Conservation (phyloP, 1,140 invertebrate species). For the Anastrepha obliqua region DNA sequence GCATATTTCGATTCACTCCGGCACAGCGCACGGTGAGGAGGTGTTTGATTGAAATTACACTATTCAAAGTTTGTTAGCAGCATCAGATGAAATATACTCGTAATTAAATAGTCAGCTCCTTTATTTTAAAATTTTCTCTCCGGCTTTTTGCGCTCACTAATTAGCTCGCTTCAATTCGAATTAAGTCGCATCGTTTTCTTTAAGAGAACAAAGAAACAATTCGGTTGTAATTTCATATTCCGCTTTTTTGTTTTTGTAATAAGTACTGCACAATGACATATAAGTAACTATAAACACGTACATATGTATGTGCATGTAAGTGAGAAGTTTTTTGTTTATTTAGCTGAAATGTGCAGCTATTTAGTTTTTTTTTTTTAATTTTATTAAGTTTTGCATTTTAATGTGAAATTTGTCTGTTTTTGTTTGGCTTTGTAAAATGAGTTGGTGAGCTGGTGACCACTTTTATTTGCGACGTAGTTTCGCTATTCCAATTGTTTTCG, state of each 20-base stretch:
- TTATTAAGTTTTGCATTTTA: conserved; percentile 36
- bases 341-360: conserved; percentile 25
- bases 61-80: no score
- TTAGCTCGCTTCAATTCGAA: not conserved
- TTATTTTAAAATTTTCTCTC: no score
- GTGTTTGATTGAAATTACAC: no score
- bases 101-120: no score
- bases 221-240: not conserved
- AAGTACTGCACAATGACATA: not conserved
- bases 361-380: not conserved
- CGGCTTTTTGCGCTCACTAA: no score
- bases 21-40: no score
- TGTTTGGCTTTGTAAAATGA: not conserved
- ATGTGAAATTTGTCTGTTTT: conserved; percentile 15
- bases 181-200: not conserved
- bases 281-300: not conserved
- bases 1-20: no score
- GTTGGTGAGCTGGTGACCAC: not conserved
- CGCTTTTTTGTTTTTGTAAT: not conserved
- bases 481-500: not conserved
- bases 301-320: not conserved
- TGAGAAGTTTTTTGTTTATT: conserved; percentile 18
- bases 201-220: not conserved
- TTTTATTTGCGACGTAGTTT: not conserved
- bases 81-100: no score